Evolutionary conservation across 1,140 invertebrate species (phyloP), one percentile per base, ranked within the genome.

Genomic region (Penaeus japonicus): DNA sequence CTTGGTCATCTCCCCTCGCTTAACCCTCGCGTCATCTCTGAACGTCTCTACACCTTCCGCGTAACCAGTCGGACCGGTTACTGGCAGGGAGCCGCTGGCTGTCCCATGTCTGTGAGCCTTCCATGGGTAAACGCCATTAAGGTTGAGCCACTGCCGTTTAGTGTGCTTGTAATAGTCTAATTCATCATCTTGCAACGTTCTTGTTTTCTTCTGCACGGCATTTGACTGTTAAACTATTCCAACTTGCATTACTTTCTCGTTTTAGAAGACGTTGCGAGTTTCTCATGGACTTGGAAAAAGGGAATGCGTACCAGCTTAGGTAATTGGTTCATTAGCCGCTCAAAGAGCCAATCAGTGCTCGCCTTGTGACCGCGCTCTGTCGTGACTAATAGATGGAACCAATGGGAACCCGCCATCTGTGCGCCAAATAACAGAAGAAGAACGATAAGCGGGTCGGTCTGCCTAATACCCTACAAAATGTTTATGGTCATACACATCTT

Each of bases 111-210:
- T 47, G 47, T 27, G 30, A 85, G 70, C 70, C 77, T 87, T 87
- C 78, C 85, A 87, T 87, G 85, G 85, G 77, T 87, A 81, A 81
- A 79, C n/a, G 62, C 85, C 85, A 87, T 87, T 86, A 87, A 57
- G 27, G 55, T 62, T 79, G 77, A 86, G 77, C 77, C 85, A 87
- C 55, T 87, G 85, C 32, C 85, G 77, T 87, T 65, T 87, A 87
- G 55, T 81, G 85, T 87, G 85, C 85, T 87, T 87, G 85, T 87
- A 87, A 87, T 86, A 86, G 78, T 70, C 85, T 87, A 87, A 87
- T 87, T 87, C 85, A 81, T 87, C 85, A 87, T 87, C 57, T 87
- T 65, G 77, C 85, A 80, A 57, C 77, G 77, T 70, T 87, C 77
- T 87, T 87, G 77, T 73, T 65, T 32, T 39, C 27, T 78, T n/a